These are phyloP conservation scores for Acrocera orbiculus DNA, from an alignment of 2,888 invertebrate genomes.

Conservation along the genomic window DNA sequence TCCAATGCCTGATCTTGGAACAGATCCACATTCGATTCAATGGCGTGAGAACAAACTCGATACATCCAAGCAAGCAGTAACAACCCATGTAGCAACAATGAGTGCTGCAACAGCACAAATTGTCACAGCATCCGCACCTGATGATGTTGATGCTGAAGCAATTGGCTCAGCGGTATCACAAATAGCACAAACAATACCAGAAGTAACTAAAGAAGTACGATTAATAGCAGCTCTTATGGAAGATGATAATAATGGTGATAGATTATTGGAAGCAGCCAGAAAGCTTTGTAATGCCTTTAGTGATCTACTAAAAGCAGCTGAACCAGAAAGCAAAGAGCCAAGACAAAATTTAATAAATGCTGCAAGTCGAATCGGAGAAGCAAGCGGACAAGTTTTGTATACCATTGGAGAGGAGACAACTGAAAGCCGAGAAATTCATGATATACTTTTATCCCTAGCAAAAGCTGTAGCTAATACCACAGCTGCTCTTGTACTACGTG, in stretches of 20 bases:
- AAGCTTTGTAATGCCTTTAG: constrained; percentile 85
- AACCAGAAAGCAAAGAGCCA: constrained; percentile 86
- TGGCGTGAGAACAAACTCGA: constrained; percentile 92
- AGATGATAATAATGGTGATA: constrained; percentile 64
- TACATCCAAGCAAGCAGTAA: constrained; percentile 89
- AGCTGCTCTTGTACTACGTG: constrained; percentile 86
- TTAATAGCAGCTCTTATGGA: constrained; percentile 91
- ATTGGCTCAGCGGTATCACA: constrained; percentile 95
- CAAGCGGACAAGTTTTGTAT: constrained; percentile 80
- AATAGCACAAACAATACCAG: constrained; percentile 89
- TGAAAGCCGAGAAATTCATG: constrained; percentile 66
- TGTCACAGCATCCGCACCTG: constrained; percentile 73
- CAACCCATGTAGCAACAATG: constrained; percentile 96
- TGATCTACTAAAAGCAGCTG: constrained; percentile 85
- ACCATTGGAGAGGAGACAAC: constrained; percentile 86
- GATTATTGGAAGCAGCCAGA: constrained; percentile 79
- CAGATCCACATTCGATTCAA: constrained; percentile 69
- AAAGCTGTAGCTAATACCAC: constrained; percentile 98
- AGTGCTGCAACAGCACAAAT: constrained; percentile 98
- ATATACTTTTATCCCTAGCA: constrained; percentile 80
- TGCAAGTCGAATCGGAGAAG: constrained; percentile 91
- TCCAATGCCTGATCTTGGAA: constrained; percentile 55
- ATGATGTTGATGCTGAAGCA: constrained; percentile 87
- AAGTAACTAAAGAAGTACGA: constrained; percentile 66
- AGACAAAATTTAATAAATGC: constrained; percentile 86